Evolutionary conservation across 1,140 invertebrate genomes (phyloP), one percentile per base, ranked within the genome.

Genomic region (Drosophila bocqueti): DNA sequence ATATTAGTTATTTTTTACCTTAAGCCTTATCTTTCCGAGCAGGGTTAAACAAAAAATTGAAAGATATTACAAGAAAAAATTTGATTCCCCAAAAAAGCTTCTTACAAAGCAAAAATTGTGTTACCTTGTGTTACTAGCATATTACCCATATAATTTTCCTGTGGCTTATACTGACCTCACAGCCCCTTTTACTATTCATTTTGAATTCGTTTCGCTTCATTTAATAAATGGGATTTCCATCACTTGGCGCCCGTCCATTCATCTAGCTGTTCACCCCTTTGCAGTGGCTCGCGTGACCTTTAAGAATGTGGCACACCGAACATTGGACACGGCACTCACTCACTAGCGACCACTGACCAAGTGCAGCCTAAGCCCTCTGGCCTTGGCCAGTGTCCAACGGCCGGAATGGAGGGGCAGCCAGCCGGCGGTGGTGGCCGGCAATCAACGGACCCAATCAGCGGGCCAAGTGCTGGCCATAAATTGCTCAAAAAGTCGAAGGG

Each of bases 401-500:
- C 21, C 42, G 31, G 42, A 58, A 40, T 38, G 40, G 40, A 13
- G 50, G 46, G 65, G 21, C 47, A 60, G 61, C 62, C 59, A 76
- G 79, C 34, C 65, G 60, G 68, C 79, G 16, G 16, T 42, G 40
- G 40, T 18, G 18, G 79, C 34, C 69, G 67, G 69, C 80, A 89
- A 89, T 89, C 84, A 89, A 87, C 79, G 75, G 64, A 38, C 43
- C 81, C 79, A 90, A 90, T 90, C 85, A 90, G 81, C 72, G 61
- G 61, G 67, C 78, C 81, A 90, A 90, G 78, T 79, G 81, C 84
- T 67, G 77, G 63, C 75, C 85, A 89, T 89, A 89, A 89, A 89
- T 89, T 85, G 60, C 75, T 90, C 75, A 90, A 65, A 89, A 81
- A 73, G 85, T 82, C 85, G 85, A 90, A 89, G 81, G 85, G 85